Conservation (phyloP, 2,113 vertebrate species). For the Camelus bactrianus region DNA sequence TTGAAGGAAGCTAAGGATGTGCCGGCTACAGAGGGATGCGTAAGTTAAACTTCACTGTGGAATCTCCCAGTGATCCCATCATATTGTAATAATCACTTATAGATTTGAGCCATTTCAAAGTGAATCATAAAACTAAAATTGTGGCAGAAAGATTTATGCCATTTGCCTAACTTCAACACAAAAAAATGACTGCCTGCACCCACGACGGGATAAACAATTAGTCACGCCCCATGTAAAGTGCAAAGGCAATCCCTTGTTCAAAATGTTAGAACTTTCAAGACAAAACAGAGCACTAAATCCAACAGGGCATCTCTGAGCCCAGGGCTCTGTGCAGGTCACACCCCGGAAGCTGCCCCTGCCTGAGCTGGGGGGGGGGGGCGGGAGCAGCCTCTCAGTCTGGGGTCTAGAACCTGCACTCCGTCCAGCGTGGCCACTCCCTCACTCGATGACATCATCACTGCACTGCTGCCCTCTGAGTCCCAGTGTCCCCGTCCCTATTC, state of each 20-base stretch:
- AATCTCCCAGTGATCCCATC: too few relatives aligned
- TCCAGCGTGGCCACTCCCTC: fast-evolving
- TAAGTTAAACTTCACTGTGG: background rate
- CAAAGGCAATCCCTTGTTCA: background rate
- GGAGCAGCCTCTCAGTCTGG: background rate
- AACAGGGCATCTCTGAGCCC: background rate
- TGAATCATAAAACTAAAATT: background rate
- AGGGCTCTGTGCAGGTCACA: fast-evolving
- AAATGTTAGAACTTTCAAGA: background rate
- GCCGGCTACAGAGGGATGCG: too few relatives aligned
- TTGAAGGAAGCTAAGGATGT: background rate
- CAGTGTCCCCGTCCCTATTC: background rate
- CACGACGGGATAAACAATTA: background rate
- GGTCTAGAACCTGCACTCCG: background rate
- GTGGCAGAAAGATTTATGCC: background rate
- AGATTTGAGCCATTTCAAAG: background rate
- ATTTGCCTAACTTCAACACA: background rate
- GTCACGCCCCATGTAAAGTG: background rate
- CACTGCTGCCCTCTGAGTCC: background rate
- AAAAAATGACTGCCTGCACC: background rate
- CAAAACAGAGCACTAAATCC: background rate
- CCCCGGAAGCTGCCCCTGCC: too few relatives aligned
- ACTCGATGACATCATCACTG: fast-evolving
- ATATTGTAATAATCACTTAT: too few relatives aligned
- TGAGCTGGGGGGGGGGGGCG: fast-evolving